Evolutionary conservation across 1,140 invertebrate species (phyloP).

Genomic region (Idris sp.): DNA sequence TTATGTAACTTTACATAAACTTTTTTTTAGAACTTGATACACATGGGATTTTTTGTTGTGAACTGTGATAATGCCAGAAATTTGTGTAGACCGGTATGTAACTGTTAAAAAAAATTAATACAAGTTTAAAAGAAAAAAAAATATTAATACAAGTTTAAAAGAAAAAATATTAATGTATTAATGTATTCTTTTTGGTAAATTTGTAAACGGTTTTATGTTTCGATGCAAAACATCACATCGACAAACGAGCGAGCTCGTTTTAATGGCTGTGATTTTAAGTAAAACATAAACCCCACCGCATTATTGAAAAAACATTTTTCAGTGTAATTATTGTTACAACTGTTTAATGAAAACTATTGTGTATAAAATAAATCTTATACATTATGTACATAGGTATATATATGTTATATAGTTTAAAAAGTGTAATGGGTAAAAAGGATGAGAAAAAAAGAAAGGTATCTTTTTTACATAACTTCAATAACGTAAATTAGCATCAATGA

Average conservation of each 20-base stretch:
- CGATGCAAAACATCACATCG: slow-evolving; percentile 19
- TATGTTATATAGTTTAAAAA: too few species aligned
- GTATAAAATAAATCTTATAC: too few species aligned
- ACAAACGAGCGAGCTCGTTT: slow-evolving; percentile 24
- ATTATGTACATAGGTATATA: background rate
- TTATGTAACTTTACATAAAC: too few species aligned
- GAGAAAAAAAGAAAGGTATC: background rate
- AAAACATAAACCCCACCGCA: slow-evolving; percentile 30
- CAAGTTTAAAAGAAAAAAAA: too few species aligned
- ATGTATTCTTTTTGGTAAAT: too few species aligned
- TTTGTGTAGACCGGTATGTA: too few species aligned
- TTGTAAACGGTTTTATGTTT: slow-evolving; percentile 28
- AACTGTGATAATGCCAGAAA: too few species aligned
- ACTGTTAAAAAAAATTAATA: too few species aligned
- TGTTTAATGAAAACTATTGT: slow-evolving; percentile 12
- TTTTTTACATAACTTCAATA: slow-evolving; percentile 8
- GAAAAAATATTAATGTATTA: too few species aligned
- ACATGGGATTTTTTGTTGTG: too few species aligned
- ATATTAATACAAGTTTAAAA: background rate
- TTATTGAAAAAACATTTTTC: slow-evolving; percentile 4
- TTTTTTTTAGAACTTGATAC: too few species aligned
- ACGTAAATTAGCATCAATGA: slow-evolving; percentile 17
- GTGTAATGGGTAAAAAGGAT: background rate
- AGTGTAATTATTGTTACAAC: slow-evolving; percentile 24
- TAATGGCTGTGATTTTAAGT: slow-evolving; percentile 40